Evolutionary conservation across 2,113 vertebrate species (phyloP).

Genomic region (Sisor rabdophorus): DNA sequence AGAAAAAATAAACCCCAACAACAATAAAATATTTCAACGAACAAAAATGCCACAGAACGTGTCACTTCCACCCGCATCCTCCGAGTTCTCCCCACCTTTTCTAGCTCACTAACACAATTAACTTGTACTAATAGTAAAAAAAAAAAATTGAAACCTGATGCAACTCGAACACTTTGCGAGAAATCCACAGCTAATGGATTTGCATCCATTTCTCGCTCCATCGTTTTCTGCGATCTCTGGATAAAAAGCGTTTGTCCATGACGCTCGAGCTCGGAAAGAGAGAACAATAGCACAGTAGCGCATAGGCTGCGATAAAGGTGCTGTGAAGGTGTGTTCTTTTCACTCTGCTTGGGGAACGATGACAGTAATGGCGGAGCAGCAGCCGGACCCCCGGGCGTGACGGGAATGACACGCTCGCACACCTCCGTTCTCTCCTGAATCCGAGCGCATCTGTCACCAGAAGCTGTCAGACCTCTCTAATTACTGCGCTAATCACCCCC

Average conservation of each 20-base stretch:
- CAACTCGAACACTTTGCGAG: background rate
- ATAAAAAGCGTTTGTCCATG: background rate
- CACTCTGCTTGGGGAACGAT: constrained; percentile 23
- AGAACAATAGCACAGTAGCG: constrained; percentile 13
- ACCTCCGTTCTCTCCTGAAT: constrained; percentile 33
- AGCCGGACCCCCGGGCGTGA: constrained; percentile 29
- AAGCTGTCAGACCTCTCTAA: constrained; percentile 34
- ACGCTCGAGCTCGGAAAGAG: background rate
- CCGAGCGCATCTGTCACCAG: constrained; percentile 42
- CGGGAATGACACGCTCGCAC: constrained; percentile 12
- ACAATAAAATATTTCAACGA: background rate
- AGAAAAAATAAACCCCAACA: background rate
- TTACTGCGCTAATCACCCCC: constrained; percentile 42
- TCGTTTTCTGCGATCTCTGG: background rate
- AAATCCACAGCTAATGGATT: background rate
- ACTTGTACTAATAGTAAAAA: constrained; percentile 7
- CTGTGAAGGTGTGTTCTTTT: constrained; percentile 39
- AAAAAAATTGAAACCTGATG: constrained; percentile 10
- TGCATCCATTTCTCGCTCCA: background rate
- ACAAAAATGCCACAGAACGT: constrained; percentile 45
- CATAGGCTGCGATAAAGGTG: constrained; percentile 33
- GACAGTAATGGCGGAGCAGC: constrained; percentile 38
- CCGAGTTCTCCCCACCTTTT: constrained; percentile 1
- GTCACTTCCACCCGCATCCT: constrained; percentile 57
- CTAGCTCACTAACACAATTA: constrained; percentile 23